Percentiles rank a stretch among this genome's conserved stretches.
These are phyloP conservation scores for Aphidius gifuensis DNA, from an alignment of 1,140 invertebrate genomes.

Conservation along the genomic window DNA sequence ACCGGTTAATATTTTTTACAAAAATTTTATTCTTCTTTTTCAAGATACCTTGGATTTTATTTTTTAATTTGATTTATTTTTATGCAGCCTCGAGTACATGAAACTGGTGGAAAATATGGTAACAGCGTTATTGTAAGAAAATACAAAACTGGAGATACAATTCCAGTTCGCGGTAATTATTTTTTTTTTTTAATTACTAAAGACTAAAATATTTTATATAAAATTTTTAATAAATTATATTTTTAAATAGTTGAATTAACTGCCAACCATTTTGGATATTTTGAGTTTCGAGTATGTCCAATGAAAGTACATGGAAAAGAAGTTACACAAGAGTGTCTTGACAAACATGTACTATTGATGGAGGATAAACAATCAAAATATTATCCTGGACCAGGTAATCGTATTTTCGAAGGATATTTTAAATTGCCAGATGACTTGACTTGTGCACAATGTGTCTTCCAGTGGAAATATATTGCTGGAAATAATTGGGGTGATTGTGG, in stretches of 20 bases:
- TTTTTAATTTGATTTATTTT: constrained; percentile 22
- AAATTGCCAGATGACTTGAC: constrained; percentile 65
- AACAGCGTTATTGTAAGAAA: constrained; percentile 75
- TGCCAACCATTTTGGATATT: constrained; percentile 79
- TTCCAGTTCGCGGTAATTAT: constrained; percentile 59
- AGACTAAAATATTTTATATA: too few species aligned
- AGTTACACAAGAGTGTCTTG: constrained; percentile 73
- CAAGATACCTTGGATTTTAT: neutral
- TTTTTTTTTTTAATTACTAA: too few species aligned
- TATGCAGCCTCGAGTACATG: constrained; percentile 70
- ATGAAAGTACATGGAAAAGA: constrained; percentile 55
- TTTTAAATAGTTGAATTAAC: constrained; percentile 65
- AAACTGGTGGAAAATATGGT: constrained; percentile 80
- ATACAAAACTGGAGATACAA: constrained; percentile 65
- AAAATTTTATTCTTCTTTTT: neutral
- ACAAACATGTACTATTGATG: constrained; percentile 66
- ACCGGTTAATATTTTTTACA: constrained; percentile 38
- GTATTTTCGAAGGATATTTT: constrained; percentile 73
- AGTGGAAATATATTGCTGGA: constrained; percentile 79
- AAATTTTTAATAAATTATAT: too few species aligned
- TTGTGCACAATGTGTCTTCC: constrained; percentile 75
- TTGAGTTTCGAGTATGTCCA: constrained; percentile 83
- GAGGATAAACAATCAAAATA: constrained; percentile 59
- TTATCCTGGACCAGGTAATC: constrained; percentile 74
- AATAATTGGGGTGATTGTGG: constrained; percentile 76